Conservation (phyloP, 1,140 invertebrate genomes). For the Hylyphantes graminicola region DNA sequence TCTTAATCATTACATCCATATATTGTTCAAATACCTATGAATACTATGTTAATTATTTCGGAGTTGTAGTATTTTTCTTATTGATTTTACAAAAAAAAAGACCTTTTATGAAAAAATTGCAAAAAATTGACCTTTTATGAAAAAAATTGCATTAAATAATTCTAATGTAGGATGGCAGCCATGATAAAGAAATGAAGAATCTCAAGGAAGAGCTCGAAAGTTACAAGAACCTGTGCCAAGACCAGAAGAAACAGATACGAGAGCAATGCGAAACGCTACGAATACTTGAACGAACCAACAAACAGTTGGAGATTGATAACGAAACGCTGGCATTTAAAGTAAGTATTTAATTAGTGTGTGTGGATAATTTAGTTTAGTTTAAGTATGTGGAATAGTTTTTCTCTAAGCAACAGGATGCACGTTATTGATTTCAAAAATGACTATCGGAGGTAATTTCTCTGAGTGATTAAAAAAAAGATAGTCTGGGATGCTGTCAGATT, state of each 20-base stretch:
- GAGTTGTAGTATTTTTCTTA: too few species aligned
- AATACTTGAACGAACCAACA: constrained; percentile 58
- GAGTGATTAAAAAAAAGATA: too few species aligned
- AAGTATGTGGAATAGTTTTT: too few species aligned
- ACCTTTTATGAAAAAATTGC: background rate
- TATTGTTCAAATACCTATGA: too few species aligned
- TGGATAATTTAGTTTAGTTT: too few species aligned
- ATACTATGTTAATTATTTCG: too few species aligned
- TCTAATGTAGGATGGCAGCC: constrained; percentile 46
- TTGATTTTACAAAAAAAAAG: too few species aligned
- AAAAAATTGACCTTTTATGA: background rate
- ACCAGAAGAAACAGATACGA: constrained; percentile 51
- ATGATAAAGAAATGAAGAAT: constrained; percentile 43
- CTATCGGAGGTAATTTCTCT: too few species aligned
- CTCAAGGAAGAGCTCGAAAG: constrained; percentile 40
- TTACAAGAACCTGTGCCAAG: constrained; percentile 40
- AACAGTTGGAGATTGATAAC: constrained; percentile 61
- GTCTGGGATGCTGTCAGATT: too few species aligned
- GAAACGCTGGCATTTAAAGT: constrained; percentile 62
- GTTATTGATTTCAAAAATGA: too few species aligned
- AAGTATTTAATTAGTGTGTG: background rate
- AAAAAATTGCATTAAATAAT: background rate
- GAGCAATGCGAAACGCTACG: constrained; percentile 51
- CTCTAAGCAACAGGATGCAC: too few species aligned
- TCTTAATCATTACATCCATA: too few species aligned